Evolutionary conservation across 2,113 vertebrate species (phyloP), one percentile per base, ranked within the genome.

Genomic region (Apaloderma vittatum): DNA sequence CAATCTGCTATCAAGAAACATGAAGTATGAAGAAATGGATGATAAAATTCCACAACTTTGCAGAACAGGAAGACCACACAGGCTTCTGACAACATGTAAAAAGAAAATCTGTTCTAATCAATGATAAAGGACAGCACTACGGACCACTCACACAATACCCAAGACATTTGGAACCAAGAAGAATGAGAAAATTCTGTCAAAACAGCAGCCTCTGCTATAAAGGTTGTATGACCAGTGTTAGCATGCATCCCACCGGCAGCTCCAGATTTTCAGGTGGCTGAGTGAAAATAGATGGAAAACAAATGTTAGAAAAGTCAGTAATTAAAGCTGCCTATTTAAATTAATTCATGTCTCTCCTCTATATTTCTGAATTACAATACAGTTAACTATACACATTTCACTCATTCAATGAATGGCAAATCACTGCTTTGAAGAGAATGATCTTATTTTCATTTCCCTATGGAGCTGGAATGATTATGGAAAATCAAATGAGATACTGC

Each of bases 1-100:
- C 14, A 83, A 48, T 63, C 22, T 43, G 9, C 20, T 72, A 23
- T 54, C 66, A 72, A 75, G 37, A 90, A 82, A 45, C 15, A 72
- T 9, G 11, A 65, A 63, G 5, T 37, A 30, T 1, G 10, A 70
- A 82, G 43, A 74, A 78, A 93, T 36, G 7, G 2, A 17, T 34
- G 17, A 34, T 14, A 82, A 34, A 10, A 49, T 72, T 88, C 7
- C 19, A 72, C 9, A 14, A 2, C 14, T 26, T 37, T 79, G 29
- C 10, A 68, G 45, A 27, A 52, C 36, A 63, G 3, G 18, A n/a
- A 66, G 29, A 63, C 8, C 9, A 23, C 15, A 45, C 5, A 36
- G 49, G 5, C 17, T 24, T 27, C 8, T 49, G 8, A 2, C 17
- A 79, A 43, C 1, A 13, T 0, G 4, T 18, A 10, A 80, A 70